These are phyloP conservation scores for Sipha maydis DNA, from an alignment of 2,888 invertebrate species.

Conservation along the genomic window DNA sequence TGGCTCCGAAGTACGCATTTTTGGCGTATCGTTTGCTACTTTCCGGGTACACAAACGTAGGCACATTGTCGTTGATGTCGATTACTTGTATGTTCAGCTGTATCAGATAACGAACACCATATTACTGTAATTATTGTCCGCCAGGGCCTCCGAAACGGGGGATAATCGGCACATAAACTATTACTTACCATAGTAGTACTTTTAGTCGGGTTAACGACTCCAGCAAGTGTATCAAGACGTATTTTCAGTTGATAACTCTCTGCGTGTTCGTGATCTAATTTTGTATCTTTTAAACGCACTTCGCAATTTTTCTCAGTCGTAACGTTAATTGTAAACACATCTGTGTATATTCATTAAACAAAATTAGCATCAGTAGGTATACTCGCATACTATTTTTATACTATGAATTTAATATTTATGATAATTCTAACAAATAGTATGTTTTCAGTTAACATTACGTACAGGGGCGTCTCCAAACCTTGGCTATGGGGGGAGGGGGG, in stretches of 20 bases:
- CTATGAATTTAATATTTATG: too few relatives aligned
- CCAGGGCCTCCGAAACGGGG: neutral
- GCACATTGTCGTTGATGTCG: constrained; percentile 91
- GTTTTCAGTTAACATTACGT: too few relatives aligned
- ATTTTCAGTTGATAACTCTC: constrained; percentile 80
- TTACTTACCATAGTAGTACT: constrained; percentile 73
- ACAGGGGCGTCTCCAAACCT: too few relatives aligned
- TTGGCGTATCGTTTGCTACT: constrained; percentile 72
- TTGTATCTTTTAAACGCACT: constrained; percentile 76
- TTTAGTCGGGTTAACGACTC: constrained; percentile 80
- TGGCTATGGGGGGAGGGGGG: too few relatives aligned
- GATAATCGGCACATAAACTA: neutral
- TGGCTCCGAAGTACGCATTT: constrained; percentile 78
- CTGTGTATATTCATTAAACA: constrained; percentile 67
- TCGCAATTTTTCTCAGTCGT: constrained; percentile 86
- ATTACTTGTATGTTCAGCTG: constrained; percentile 82
- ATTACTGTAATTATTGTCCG: neutral
- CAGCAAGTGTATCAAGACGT: constrained; percentile 81
- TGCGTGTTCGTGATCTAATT: constrained; percentile 82
- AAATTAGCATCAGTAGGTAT: neutral
- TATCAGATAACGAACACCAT: neutral
- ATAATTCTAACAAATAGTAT: too few relatives aligned
- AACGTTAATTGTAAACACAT: constrained; percentile 78
- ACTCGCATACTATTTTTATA: too few relatives aligned
- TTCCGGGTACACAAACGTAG: constrained; percentile 81